Evolutionary conservation across 2,113 vertebrate species (phyloP).

Genomic region (Lanius ludovicianus): DNA sequence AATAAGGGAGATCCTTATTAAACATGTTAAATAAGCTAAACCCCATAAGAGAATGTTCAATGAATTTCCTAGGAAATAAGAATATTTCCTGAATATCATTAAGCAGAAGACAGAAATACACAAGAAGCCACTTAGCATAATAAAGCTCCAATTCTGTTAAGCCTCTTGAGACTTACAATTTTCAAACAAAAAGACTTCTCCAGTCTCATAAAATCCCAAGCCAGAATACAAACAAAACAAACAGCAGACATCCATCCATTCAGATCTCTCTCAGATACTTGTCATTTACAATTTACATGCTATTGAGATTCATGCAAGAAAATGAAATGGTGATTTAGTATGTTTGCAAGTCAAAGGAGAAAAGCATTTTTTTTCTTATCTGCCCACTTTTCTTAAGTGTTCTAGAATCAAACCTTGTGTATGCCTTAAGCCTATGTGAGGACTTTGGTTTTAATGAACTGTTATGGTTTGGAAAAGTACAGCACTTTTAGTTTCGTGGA

Average conservation of each 20-base stretch:
- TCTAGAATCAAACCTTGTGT: neutral
- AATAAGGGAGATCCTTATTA: neutral
- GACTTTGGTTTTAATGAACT: neutral
- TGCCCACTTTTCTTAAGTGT: neutral
- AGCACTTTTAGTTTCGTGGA: neutral
- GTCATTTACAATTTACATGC: neutral
- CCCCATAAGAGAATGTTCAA: neutral
- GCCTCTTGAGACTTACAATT: slow-evolving; percentile 1
- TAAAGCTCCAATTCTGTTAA: neutral
- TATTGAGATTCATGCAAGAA: neutral
- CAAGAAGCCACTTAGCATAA: slow-evolving; percentile 14
- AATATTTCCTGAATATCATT: slow-evolving; percentile 6
- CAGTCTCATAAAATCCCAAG: neutral
- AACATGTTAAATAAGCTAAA: neutral
- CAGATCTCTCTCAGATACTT: neutral
- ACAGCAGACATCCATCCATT: neutral
- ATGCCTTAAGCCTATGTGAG: neutral
- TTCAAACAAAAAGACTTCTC: slow-evolving; percentile 3
- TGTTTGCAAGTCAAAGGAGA: neutral
- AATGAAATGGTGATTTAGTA: neutral
- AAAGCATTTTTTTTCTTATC: neutral
- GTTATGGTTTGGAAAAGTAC: neutral
- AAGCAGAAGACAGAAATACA: neutral
- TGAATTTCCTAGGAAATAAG: neutral
- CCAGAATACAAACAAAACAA: neutral